A percentile compares a stretch with the other conserved stretches of the same genome.
Evolutionary conservation across 2,797 vertebrate species (phyloP).

Genomic region (Ambastaia sidthimunki): DNA sequence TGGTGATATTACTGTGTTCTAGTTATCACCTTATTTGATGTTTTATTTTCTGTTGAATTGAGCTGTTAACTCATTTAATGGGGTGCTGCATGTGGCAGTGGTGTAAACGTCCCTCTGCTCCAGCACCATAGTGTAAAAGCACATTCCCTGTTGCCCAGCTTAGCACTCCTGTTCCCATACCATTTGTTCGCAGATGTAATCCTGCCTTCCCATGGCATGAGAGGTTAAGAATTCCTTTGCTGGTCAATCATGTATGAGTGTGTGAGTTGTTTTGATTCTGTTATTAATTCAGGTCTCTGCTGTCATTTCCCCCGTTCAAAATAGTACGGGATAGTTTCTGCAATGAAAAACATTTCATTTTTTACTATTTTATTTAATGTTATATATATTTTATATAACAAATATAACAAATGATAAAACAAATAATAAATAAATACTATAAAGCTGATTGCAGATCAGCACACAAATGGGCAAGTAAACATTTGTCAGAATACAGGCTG

Average conservation of each 20-base stretch:
- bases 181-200: slow-evolving; percentile 46
- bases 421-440: background rate
- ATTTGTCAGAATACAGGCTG: slow-evolving; percentile 4
- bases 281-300: background rate
- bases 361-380: background rate
- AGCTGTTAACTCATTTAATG: slow-evolving; percentile 55
- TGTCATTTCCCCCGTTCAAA: too few relatives aligned
- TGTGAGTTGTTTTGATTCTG: background rate
- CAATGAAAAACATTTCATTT: background rate
- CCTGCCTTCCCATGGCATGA: slow-evolving; percentile 14
- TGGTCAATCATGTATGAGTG: background rate
- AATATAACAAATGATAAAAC: too few relatives aligned
- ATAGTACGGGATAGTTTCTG: background rate
- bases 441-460: slow-evolving; percentile 22
- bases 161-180: slow-evolving; percentile 24
- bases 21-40: slow-evolving; percentile 49
- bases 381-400: too few relatives aligned
- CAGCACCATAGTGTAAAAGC: slow-evolving; percentile 33
- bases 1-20: slow-evolving; percentile 41
- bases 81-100: slow-evolving; percentile 33
- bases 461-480: slow-evolving; percentile 5
- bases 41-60: slow-evolving; percentile 23
- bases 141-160: slow-evolving; percentile 32
- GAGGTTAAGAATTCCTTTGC: slow-evolving; percentile 21
- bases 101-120: slow-evolving; percentile 32